Evolutionary conservation across 2,888 invertebrate species (phyloP).

Genomic region (Protonemura montana): DNA sequence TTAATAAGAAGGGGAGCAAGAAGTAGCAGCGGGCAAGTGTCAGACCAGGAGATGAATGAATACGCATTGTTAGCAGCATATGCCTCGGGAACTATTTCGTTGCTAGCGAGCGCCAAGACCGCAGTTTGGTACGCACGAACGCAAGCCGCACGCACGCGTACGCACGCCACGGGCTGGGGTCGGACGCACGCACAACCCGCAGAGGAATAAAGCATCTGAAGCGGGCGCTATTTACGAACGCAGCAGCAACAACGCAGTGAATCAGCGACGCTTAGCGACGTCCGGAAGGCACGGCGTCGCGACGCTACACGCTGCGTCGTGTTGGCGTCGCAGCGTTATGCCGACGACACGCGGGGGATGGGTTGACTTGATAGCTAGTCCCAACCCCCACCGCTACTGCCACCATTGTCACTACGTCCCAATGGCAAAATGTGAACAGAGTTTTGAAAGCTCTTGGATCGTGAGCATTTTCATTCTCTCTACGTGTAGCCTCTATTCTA

Average conservation of each 20-base stretch:
- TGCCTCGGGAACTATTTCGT: background rate
- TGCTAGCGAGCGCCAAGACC: background rate
- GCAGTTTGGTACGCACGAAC: background rate
- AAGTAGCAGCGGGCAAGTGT: background rate
- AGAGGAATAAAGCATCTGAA: background rate
- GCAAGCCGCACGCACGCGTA: background rate
- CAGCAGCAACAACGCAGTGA: background rate
- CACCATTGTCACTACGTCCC: background rate
- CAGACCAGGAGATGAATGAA: background rate
- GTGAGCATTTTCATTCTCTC: background rate
- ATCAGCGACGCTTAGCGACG: background rate
- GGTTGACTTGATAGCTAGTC: background rate
- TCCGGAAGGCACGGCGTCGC: background rate
- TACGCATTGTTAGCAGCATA: background rate
- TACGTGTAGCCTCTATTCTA: background rate
- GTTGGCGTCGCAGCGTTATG: background rate
- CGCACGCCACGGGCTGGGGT: background rate
- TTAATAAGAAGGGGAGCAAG: slow-evolving; percentile 8
- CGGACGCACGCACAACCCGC: background rate
- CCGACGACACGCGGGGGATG: background rate
- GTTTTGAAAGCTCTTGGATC: background rate
- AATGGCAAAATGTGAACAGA: background rate
- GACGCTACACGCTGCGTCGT: background rate
- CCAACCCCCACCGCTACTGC: background rate
- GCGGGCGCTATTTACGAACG: background rate